Evolutionary conservation across 2,797 vertebrate species (phyloP).

Genomic region (Antrozous pallidus): DNA sequence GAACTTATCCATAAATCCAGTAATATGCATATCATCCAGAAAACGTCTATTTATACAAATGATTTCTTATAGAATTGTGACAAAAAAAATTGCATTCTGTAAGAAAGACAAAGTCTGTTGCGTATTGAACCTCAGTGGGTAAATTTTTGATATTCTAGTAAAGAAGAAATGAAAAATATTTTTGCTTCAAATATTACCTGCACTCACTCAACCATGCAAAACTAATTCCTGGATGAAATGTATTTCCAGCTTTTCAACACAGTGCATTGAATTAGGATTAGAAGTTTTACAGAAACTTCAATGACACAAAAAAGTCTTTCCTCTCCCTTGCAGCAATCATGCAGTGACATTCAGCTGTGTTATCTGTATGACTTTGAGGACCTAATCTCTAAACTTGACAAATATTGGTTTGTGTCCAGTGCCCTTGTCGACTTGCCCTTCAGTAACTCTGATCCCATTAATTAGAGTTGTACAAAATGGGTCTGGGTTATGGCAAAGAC

Average conservation of each 20-base stretch:
- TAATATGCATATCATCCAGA: neutral
- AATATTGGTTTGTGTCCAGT: neutral
- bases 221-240: neutral
- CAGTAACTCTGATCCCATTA: neutral
- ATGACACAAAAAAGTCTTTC: neutral
- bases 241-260: constrained; percentile 1
- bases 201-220: constrained; percentile 24
- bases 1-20: neutral
- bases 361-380: neutral
- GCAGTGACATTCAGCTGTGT: neutral
- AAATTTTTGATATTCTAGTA: constrained; percentile 14
- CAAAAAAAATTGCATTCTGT: neutral
- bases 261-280: neutral
- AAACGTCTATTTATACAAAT: neutral
- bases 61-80: neutral
- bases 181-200: constrained; percentile 42
- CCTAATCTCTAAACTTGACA: constrained; percentile 35
- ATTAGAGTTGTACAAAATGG: neutral
- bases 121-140: neutral
- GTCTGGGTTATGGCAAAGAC: neutral
- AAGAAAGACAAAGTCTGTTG: neutral
- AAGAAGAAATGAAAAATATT: neutral
- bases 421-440: neutral
- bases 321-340: neutral
- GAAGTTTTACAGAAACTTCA: constrained; percentile 22